Conservation (phyloP, 2,113 vertebrate species). For the Dicentrarchus labrax region DNA sequence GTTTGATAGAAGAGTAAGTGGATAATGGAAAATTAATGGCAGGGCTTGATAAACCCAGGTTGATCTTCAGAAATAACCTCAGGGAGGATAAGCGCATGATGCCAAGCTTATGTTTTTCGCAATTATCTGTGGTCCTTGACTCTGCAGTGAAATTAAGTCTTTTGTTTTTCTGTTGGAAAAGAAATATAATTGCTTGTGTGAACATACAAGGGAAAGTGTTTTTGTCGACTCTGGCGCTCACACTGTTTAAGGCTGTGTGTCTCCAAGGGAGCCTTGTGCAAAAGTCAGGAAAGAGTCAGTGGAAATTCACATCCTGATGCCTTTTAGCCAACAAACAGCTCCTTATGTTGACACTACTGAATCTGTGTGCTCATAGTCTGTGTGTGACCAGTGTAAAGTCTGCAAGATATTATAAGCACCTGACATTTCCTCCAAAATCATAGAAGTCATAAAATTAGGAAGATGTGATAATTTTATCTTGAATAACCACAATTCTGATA, state of each 20-base stretch:
- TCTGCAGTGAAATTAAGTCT: conserved; percentile 30
- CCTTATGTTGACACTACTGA: conserved; percentile 12
- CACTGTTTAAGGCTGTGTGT: conserved; percentile 15
- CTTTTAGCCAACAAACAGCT: conserved; percentile 41
- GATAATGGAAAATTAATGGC: conserved; percentile 50
- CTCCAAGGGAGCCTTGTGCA: conserved; percentile 41
- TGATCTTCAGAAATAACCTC: conserved; percentile 48
- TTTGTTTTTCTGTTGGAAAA: conserved; percentile 29
- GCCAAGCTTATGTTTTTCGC: conserved; percentile 10
- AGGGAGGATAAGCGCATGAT: conserved; percentile 36
- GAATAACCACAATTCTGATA: too few relatives aligned
- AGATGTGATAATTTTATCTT: not conserved
- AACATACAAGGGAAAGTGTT: conserved; percentile 30
- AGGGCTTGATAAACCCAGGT: conserved; percentile 44
- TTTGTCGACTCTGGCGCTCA: conserved; percentile 18
- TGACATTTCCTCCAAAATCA: conserved; percentile 3
- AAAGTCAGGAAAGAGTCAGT: conserved; percentile 26
- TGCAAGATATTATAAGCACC: not conserved
- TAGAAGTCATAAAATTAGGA: not conserved
- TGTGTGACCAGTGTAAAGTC: conserved; percentile 4
- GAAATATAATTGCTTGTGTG: conserved; percentile 40
- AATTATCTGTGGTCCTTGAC: conserved; percentile 27
- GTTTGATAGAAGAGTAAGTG: conserved; percentile 24
- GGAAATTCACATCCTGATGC: conserved; percentile 41
- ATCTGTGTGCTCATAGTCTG: conserved; percentile 10